phyloP scores from a whole-genome alignment of 2,113 vertebrate species.

The Jaculus jaculus region DNA sequence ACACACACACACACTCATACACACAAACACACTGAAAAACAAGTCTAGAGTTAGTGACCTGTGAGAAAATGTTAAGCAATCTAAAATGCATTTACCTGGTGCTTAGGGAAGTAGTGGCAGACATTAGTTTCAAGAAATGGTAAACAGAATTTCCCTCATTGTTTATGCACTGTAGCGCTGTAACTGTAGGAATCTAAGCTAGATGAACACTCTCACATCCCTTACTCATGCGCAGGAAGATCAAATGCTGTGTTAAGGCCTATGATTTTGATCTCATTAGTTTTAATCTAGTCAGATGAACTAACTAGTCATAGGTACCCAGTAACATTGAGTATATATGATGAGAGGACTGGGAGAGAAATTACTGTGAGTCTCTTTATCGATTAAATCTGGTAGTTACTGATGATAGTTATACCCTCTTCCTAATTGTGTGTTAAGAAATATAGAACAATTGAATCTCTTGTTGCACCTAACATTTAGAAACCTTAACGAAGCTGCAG shows the following conservation, averaged over 20 bases:
- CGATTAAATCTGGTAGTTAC: not conserved
- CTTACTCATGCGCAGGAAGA: not conserved
- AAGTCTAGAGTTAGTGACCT: not conserved
- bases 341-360: not conserved
- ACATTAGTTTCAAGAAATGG: not conserved
- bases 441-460: not conserved
- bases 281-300: not conserved
- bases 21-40: not conserved
- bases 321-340: not conserved
- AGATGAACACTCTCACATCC: not conserved
- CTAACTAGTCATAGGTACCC: not conserved
- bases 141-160: not conserved
- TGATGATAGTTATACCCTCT: not conserved
- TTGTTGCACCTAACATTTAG: not conserved
- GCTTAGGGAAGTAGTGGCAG: not conserved
- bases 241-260: not conserved
- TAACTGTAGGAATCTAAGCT: not conserved
- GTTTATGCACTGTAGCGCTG: not conserved
- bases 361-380: not conserved
- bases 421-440: not conserved
- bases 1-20: not conserved
- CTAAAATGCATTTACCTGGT: not conserved
- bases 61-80: not conserved
- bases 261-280: not conserved
- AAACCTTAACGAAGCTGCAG: not conserved